A percentile compares a stretch with the other conserved stretches of the same genome.
Evolutionary conservation across 2,113 vertebrate genomes (phyloP).

Genomic region (Lasiurus borealis): DNA sequence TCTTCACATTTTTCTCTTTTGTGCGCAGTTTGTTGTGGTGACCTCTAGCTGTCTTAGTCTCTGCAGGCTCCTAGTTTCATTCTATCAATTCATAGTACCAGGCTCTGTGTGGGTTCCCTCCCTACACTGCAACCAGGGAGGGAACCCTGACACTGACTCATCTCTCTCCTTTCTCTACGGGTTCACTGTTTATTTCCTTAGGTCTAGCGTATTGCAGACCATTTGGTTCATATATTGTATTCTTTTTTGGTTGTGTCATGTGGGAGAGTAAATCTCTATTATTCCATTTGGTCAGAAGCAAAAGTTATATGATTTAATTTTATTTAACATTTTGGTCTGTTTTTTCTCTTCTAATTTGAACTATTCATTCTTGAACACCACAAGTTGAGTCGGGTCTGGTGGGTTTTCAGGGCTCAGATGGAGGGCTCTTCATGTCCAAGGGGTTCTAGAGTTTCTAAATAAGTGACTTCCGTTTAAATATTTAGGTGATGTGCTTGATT

Average conservation of each 20-base stretch:
- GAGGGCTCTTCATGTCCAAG: not conserved
- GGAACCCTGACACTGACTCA: not conserved
- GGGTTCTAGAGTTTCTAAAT: not conserved
- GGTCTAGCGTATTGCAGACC: not conserved
- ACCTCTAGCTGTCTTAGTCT: not conserved
- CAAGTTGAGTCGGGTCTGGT: not conserved
- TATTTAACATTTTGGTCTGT: not conserved
- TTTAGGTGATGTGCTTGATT: conserved; percentile 37
- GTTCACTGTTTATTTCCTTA: not conserved
- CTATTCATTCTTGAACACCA: not conserved
- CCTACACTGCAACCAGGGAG: not conserved
- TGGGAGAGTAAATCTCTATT: not conserved
- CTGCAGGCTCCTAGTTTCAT: no score
- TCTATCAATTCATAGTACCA: rapidly evolving
- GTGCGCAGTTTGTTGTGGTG: not conserved
- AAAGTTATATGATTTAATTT: not conserved
- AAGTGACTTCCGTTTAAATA: not conserved
- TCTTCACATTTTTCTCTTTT: not conserved
- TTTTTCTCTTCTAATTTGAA: conserved; percentile 26
- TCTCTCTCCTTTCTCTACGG: not conserved
- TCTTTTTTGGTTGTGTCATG: not conserved
- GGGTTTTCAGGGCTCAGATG: not conserved
- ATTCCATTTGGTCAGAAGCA: not conserved
- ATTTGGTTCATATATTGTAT: not conserved
- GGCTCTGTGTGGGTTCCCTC: not conserved